Conservation (phyloP, 2,113 vertebrate genomes). For the Pyxicephalus adspersus region DNA sequence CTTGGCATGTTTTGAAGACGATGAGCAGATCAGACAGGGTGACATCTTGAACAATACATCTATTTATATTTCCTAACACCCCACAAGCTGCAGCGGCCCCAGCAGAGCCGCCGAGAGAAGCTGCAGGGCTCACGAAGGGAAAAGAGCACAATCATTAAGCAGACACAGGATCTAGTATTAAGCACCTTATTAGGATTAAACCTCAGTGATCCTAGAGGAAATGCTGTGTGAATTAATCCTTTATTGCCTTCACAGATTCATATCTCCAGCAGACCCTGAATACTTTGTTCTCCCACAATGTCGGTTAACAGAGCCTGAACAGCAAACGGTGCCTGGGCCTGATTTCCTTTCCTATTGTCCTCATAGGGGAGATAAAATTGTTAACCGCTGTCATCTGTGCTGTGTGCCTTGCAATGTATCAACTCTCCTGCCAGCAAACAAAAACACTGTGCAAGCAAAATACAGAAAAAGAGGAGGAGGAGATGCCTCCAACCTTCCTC, state of each 20-base stretch:
- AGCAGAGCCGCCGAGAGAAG: conserved; percentile 5
- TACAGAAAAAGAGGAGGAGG: neutral
- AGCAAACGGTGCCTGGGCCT: conserved; percentile 1
- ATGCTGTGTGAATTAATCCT: conserved; percentile 56
- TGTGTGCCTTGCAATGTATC: neutral
- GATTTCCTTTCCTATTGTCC: conserved; percentile 43
- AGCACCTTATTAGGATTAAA: conserved; percentile 57
- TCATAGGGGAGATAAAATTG: conserved; percentile 48
- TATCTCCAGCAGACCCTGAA: conserved; percentile 52
- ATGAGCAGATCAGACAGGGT: conserved; percentile 37
- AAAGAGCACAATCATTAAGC: conserved; percentile 39
- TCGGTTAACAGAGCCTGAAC: conserved; percentile 47
- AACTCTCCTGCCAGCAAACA: neutral
- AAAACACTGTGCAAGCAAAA: conserved; percentile 13
- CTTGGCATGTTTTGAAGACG: conserved; percentile 29
- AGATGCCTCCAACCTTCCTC: too few species aligned
- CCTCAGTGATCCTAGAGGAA: conserved; percentile 49
- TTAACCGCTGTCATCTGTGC: conserved; percentile 40
- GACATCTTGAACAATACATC: conserved; percentile 47
- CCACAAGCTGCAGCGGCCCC: conserved; percentile 18
- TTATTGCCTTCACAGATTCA: conserved; percentile 56
- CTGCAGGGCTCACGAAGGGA: conserved; percentile 19
- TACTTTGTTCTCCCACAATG: conserved; percentile 54
- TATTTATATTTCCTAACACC: conserved; percentile 50
- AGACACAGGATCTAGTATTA: conserved; percentile 53